These are phyloP conservation scores for Drosophila aff. DNA, from an alignment of 1,140 invertebrate genomes.

Conservation along the genomic window DNA sequence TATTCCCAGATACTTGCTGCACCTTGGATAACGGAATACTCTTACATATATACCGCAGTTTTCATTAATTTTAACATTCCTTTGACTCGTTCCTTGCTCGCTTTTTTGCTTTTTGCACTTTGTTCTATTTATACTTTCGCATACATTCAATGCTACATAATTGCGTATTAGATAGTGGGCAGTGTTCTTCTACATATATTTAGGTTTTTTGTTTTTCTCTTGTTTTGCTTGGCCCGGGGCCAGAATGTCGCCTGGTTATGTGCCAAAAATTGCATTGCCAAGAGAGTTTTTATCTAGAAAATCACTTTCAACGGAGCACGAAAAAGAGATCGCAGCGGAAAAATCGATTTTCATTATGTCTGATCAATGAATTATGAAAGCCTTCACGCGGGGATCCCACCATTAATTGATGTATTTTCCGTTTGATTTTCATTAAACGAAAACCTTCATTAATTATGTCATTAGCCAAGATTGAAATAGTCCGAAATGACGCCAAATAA, in stretches of 20 bases:
- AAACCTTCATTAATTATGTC: conserved; percentile 31
- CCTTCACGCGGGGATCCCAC: conserved; percentile 14
- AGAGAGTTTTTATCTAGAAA: conserved; percentile 54
- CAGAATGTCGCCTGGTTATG: conserved; percentile 67
- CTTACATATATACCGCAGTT: conserved; percentile 13
- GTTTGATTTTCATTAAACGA: conserved; percentile 9
- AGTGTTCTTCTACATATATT: conserved; percentile 41
- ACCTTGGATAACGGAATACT: conserved; percentile 44
- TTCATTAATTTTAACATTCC: conserved; percentile 52
- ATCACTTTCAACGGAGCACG: conserved; percentile 67
- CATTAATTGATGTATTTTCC: conserved; percentile 35
- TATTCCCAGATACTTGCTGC: conserved; percentile 9
- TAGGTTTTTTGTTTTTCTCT: conserved; percentile 10
- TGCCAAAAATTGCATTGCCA: conserved; percentile 69
- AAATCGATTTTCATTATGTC: conserved; percentile 78
- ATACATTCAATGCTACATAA: conserved; percentile 57
- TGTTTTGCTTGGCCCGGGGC: conserved; percentile 55
- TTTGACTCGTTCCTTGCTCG: conserved; percentile 14
- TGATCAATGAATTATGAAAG: conserved; percentile 67
- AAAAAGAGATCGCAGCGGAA: conserved; percentile 32
- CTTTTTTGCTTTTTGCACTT: conserved; percentile 36
- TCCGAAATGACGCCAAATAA: neutral
- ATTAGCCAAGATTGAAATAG: neutral
- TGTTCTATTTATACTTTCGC: conserved; percentile 62
- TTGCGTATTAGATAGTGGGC: conserved; percentile 49